These are phyloP conservation scores for Pachliopta kotzebuea DNA, from an alignment of 2,888 invertebrate genomes.

Conservation along the genomic window DNA sequence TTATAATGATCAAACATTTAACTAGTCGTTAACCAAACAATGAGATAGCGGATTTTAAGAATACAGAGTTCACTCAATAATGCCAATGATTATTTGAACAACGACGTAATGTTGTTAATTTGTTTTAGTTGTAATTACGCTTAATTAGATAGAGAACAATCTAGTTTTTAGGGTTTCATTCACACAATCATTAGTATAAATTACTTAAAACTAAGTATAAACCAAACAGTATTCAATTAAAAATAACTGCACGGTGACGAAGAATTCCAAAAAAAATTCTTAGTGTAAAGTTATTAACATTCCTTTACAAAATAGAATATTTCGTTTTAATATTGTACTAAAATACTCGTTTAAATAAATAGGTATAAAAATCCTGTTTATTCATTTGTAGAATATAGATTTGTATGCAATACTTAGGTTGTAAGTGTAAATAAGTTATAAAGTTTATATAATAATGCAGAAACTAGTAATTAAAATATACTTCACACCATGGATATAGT, in stretches of 20 bases:
- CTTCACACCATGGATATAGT: neutral
- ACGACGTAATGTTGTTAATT: neutral
- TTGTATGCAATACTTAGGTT: conserved; percentile 4
- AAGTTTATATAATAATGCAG: neutral
- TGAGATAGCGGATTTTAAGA: neutral
- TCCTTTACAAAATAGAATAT: conserved; percentile 8
- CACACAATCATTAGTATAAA: neutral
- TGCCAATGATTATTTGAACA: neutral
- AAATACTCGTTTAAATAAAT: conserved; percentile 2
- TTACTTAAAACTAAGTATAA: neutral
- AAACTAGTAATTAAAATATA: neutral
- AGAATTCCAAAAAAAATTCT: neutral
- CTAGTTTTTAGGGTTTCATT: neutral
- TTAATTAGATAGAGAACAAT: neutral
- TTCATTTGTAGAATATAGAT: neutral
- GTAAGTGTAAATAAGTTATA: neutral
- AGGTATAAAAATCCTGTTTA: neutral
- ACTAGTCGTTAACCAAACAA: conserved; percentile 22
- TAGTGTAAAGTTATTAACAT: conserved; percentile 9
- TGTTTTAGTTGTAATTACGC: neutral
- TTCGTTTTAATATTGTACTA: neutral
- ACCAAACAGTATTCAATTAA: neutral
- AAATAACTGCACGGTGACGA: neutral
- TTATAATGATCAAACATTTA: conserved; percentile 3
- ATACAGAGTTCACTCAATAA: neutral